Conservation (phyloP, 2,888 invertebrate species). For the Dorcus hopei region DNA sequence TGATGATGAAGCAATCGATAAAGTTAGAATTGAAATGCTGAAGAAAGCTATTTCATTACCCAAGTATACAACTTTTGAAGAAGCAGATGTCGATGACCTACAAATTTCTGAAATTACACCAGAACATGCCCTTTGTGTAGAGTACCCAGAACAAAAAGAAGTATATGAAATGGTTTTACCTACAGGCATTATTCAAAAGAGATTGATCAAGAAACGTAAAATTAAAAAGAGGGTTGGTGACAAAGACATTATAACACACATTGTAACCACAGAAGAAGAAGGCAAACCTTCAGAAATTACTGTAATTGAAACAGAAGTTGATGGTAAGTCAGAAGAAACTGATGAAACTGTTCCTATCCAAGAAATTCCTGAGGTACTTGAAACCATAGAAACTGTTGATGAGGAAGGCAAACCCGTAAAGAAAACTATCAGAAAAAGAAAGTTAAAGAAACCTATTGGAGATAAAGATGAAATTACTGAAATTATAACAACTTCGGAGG, state of each 20-base stretch:
- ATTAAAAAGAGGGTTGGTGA: slow-evolving; percentile 37
- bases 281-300: slow-evolving; percentile 30
- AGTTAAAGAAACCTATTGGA: slow-evolving; percentile 45
- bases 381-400: slow-evolving; percentile 26
- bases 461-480: slow-evolving; percentile 44
- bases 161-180: slow-evolving; percentile 25
- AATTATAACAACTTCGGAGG: slow-evolving; percentile 40
- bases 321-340: slow-evolving; percentile 43
- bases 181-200: slow-evolving; percentile 21
- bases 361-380: slow-evolving; percentile 32
- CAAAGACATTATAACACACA: slow-evolving; percentile 27
- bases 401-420: slow-evolving; percentile 20
- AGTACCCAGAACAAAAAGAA: slow-evolving; percentile 28
- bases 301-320: slow-evolving; percentile 27
- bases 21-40: slow-evolving; percentile 39
- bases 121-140: slow-evolving; percentile 19
- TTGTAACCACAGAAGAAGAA: slow-evolving; percentile 25
- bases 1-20: slow-evolving; percentile 36
- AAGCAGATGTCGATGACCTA: slow-evolving; percentile 33
- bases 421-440: slow-evolving; percentile 41
- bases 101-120: slow-evolving; percentile 24
- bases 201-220: slow-evolving; percentile 31
- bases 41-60: slow-evolving; percentile 35
- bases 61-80: slow-evolving; percentile 23
- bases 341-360: slow-evolving; percentile 22